phyloP scores from a whole-genome alignment of 2,113 vertebrate genomes.

The Phaethornis superciliosus region DNA sequence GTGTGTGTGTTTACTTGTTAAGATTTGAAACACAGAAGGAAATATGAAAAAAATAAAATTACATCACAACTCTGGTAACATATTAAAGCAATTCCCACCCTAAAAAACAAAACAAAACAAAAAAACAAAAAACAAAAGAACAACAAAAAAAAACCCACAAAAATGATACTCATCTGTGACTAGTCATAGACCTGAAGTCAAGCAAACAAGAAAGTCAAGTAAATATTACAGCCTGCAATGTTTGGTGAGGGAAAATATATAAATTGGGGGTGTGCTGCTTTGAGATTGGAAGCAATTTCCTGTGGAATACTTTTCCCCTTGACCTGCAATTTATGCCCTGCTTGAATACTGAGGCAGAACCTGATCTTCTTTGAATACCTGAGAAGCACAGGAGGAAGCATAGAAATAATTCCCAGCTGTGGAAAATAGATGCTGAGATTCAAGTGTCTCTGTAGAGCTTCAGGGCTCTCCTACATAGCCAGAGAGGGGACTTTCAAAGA shows the following conservation, averaged over 20 bases:
- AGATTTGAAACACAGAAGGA: not conserved
- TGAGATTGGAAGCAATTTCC: conserved; percentile 10
- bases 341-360: not conserved
- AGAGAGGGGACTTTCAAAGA: not conserved
- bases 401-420: not conserved
- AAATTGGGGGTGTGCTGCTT: not conserved
- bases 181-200: not conserved
- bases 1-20: not conserved
- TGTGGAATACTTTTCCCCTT: not conserved
- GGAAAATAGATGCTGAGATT: not conserved
- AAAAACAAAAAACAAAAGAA: not conserved
- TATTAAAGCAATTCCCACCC: not conserved
- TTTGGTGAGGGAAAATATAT: not conserved
- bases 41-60: not conserved
- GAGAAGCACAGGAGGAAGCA: not conserved
- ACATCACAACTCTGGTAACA: not conserved
- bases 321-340: not conserved
- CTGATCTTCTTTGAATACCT: not conserved
- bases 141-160: no score
- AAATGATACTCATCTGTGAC: not conserved
- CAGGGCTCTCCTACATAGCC: not conserved
- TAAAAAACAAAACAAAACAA: not conserved
- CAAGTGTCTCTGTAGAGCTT: not conserved
- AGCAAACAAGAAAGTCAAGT: not conserved
- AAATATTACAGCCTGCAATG: not conserved